These are phyloP conservation scores for Boleophthalmus pectinirostris DNA, from an alignment of 2,113 vertebrate species.

Conservation along the genomic window DNA sequence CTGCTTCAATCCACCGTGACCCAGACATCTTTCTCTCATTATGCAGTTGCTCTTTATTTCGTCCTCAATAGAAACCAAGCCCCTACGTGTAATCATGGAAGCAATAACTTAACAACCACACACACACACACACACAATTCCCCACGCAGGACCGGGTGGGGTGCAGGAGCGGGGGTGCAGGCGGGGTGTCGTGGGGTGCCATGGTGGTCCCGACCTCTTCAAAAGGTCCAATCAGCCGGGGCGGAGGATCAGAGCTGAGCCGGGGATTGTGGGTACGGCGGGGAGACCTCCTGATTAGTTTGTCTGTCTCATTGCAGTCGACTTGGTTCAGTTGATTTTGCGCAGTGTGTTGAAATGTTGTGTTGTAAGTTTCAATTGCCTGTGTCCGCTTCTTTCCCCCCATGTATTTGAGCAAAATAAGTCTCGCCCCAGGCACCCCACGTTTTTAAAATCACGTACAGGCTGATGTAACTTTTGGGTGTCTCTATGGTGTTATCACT, in stretches of 20 bases:
- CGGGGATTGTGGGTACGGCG: conserved; percentile 68
- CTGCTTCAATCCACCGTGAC: neutral
- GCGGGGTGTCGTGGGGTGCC: too few species aligned
- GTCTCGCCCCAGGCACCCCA: too few species aligned
- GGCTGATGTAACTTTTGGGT: too few species aligned
- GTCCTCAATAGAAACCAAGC: conserved; percentile 5
- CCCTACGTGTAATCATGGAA: conserved; percentile 15
- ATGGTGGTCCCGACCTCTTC: conserved; percentile 75
- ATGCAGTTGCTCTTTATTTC: neutral
- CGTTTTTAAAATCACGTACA: too few species aligned
- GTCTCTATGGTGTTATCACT: too few species aligned
- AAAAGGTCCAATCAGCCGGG: conserved; percentile 78
- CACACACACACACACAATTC: conserved; percentile 54
- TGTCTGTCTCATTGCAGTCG: conserved; percentile 37
- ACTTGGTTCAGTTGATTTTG: conserved; percentile 31
- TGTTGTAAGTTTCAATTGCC: neutral
- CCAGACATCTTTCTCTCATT: neutral
- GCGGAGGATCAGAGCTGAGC: conserved; percentile 65
- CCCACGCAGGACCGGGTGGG: conserved; percentile 62
- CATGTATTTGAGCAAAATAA: too few species aligned
- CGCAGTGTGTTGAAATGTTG: conserved; percentile 2
- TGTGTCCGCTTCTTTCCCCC: too few species aligned
- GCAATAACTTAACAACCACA: conserved; percentile 22
- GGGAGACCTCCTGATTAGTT: conserved; percentile 74
- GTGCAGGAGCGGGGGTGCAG: conserved; percentile 33